Evolutionary conservation across 2,888 invertebrate genomes (phyloP).

Genomic region (Penaeus monodon): DNA sequence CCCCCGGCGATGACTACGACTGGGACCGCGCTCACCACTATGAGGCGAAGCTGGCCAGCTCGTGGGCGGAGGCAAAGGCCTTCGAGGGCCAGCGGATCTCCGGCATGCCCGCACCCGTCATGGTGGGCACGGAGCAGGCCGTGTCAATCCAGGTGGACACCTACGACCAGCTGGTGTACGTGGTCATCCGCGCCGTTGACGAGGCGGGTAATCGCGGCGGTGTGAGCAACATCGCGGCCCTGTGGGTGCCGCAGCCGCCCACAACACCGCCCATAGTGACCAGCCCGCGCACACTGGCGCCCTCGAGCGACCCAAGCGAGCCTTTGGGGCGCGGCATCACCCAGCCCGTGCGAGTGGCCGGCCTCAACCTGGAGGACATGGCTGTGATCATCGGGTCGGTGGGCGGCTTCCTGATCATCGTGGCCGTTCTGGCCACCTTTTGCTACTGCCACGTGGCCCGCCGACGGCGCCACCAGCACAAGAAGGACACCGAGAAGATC

Average conservation of each 20-base stretch:
- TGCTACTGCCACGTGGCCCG: slow-evolving; percentile 61
- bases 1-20: slow-evolving; percentile 72
- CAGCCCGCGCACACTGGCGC: slow-evolving; percentile 39
- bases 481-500: slow-evolving; percentile 44
- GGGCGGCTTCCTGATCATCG: slow-evolving; percentile 58
- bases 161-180: slow-evolving; percentile 70
- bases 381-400: slow-evolving; percentile 61
- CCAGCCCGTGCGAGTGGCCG: slow-evolving; percentile 62
- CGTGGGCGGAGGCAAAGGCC: slow-evolving; percentile 62
- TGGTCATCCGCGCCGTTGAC: slow-evolving; percentile 73
- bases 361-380: slow-evolving; percentile 62
- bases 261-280: slow-evolving; percentile 58
- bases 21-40: slow-evolving; percentile 63
- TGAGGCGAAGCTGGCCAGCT: slow-evolving; percentile 58
- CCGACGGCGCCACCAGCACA: slow-evolving; percentile 54
- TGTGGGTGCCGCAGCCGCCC: slow-evolving; percentile 73
- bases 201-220: slow-evolving; percentile 70
- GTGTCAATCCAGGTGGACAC: slow-evolving; percentile 43
- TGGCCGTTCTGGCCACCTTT: slow-evolving; percentile 50
- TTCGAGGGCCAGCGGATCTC: slow-evolving; percentile 57
- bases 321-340: slow-evolving; percentile 53
- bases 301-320: slow-evolving; percentile 44
- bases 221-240: slow-evolving; percentile 74
- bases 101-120: slow-evolving; percentile 55
- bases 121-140: slow-evolving; percentile 56